phyloP scores from a whole-genome alignment of 64 coral and sea anemone species.

The Astreopora myriophthalma region DNA sequence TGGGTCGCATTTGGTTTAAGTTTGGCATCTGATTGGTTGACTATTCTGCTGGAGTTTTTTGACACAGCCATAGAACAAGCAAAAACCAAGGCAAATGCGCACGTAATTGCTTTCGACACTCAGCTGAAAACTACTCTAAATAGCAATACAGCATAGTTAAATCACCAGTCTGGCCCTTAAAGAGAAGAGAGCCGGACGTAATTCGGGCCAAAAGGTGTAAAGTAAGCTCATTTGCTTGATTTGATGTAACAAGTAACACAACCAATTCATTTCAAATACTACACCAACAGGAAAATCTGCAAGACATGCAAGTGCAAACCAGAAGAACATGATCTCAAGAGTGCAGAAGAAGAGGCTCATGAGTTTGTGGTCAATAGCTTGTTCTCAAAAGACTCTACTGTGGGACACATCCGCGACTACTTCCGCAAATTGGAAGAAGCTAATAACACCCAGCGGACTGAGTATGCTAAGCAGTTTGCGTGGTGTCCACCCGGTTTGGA shows the following conservation, averaged over 20 bases:
- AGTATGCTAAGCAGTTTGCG: slow-evolving; percentile 88
- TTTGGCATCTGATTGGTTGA: too few species aligned
- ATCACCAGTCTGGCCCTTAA: too few species aligned
- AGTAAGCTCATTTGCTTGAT: too few species aligned
- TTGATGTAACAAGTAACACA: neutral
- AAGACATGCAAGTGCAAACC: slow-evolving; percentile 97
- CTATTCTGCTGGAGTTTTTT: too few species aligned
- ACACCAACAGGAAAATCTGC: slow-evolving; percentile 88
- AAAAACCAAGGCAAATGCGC: too few species aligned
- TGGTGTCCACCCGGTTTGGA: slow-evolving; percentile 94
- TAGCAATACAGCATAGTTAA: too few species aligned
- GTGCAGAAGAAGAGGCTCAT: slow-evolving; percentile 82
- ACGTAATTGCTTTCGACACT: too few species aligned
- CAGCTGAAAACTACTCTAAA: too few species aligned
- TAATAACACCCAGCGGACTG: slow-evolving; percentile 48
- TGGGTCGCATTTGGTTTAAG: too few species aligned
- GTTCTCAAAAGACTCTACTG: slow-evolving; percentile 79
- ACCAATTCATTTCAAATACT: neutral
- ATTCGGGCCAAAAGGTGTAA: too few species aligned
- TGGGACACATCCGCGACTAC: slow-evolving; percentile 84
- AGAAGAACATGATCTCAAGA: slow-evolving; percentile 95
- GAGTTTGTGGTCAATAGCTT: slow-evolving; percentile 73
- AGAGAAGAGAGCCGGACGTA: too few species aligned
- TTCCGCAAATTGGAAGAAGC: slow-evolving; percentile 78
- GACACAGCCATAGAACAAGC: too few species aligned